Conservation (phyloP, 2,797 vertebrate genomes). For the Lepidocolaptes lacrymiger region DNA sequence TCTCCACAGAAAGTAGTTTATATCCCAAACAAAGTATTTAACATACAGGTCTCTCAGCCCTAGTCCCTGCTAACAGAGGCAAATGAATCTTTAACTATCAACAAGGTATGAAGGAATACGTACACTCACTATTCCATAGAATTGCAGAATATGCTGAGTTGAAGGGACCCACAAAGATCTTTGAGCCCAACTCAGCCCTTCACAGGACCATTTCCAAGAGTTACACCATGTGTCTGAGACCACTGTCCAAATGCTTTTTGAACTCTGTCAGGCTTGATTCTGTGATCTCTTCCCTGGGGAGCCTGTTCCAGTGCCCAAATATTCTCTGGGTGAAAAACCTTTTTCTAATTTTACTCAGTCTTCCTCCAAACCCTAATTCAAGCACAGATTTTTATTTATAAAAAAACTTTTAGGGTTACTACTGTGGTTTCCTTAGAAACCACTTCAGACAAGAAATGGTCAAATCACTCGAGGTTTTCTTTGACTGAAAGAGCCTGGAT, state of each 20-base stretch:
- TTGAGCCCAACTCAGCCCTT: neutral
- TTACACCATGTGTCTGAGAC: neutral
- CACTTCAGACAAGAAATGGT: neutral
- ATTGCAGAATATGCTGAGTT: neutral
- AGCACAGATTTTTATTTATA: neutral
- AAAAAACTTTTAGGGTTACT: neutral
- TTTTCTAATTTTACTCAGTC: neutral
- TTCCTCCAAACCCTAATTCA: neutral
- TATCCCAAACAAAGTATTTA: neutral
- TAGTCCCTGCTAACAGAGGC: neutral
- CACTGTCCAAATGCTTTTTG: neutral
- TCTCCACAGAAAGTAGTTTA: neutral
- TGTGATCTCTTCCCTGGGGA: neutral
- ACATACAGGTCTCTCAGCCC: neutral
- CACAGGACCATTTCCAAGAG: neutral
- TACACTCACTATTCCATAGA: neutral
- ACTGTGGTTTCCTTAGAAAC: constrained; percentile 12
- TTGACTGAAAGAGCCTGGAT: neutral
- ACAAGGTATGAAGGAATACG: neutral
- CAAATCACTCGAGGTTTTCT: neutral
- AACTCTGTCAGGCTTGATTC: neutral
- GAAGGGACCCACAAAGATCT: neutral
- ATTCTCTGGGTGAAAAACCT: neutral
- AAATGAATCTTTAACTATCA: neutral
- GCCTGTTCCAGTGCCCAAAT: neutral